Conservation (phyloP, 2,113 vertebrate genomes). For the Crypturellus undulatus region DNA sequence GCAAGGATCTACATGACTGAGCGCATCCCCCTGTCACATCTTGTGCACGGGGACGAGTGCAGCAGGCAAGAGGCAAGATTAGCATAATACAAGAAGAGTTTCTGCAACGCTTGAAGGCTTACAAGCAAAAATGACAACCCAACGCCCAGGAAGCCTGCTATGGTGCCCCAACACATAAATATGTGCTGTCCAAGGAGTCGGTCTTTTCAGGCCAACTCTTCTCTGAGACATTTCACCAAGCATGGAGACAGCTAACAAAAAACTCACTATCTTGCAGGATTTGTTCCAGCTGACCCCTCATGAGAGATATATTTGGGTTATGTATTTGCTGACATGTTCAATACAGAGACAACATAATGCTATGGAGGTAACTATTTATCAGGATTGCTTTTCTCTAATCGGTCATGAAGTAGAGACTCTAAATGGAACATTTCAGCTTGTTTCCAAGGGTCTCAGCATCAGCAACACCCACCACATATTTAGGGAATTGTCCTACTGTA, state of each 20-base stretch:
- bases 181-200: background rate
- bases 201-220: background rate
- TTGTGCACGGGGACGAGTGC: accelerated
- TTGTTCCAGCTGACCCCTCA: background rate
- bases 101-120: background rate
- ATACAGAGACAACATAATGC: background rate
- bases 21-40: background rate
- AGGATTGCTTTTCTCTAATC: background rate
- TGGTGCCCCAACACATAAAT: background rate
- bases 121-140: background rate
- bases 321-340: background rate
- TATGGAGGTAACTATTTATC: accelerated
- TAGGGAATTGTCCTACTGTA: background rate
- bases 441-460: background rate
- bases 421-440: background rate
- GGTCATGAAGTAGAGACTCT: background rate
- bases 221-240: background rate
- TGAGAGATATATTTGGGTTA: background rate
- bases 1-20: accelerated
- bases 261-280: background rate
- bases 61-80: background rate
- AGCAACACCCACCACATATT: accelerated
- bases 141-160: accelerated
- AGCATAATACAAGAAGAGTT: background rate
- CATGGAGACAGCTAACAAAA: background rate